Conservation (phyloP, 2,888 invertebrate species). For the Limnephilus lunatus region DNA sequence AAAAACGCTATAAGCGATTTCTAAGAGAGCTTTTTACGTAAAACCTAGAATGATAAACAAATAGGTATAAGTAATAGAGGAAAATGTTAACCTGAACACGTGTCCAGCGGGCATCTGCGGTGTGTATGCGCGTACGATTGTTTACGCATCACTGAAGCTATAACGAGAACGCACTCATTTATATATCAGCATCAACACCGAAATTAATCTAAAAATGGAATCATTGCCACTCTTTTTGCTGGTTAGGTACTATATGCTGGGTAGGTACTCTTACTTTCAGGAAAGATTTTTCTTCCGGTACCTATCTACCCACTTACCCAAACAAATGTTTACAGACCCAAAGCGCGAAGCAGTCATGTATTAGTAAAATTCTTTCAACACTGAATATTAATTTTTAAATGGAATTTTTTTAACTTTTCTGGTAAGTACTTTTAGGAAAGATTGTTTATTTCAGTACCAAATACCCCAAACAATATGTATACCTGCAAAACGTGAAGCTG, state of each 20-base stretch:
- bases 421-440: neutral
- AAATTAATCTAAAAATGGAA: neutral
- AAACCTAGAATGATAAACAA: neutral
- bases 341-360: neutral
- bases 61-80: neutral
- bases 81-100: conserved; percentile 33
- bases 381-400: neutral
- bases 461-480: no score
- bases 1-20: no score
- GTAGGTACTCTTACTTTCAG: neutral
- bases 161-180: neutral
- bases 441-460: neutral
- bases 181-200: neutral
- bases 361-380: neutral
- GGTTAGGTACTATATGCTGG: no score
- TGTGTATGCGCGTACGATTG: neutral
- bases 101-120: conserved; percentile 29
- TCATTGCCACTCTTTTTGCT: neutral
- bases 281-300: neutral
- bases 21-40: neutral
- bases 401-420: neutral
- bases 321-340: neutral
- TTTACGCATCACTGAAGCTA: conserved; percentile 23
- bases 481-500: neutral
- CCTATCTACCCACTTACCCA: neutral